phyloP scores from a whole-genome alignment of 2,113 vertebrate species.

The Colinus virginianus region DNA sequence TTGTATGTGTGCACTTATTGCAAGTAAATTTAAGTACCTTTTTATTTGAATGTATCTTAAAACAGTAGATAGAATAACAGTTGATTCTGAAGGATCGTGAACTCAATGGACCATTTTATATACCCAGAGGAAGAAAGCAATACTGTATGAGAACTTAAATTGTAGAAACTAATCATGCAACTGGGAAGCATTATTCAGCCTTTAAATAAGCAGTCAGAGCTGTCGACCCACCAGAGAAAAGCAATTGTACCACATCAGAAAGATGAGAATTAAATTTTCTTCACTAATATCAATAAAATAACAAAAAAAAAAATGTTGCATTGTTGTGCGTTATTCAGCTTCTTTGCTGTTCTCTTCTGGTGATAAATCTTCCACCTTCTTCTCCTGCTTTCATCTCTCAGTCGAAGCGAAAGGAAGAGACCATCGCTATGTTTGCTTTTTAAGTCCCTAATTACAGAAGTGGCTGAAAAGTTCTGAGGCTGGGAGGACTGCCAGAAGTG shows the following conservation, averaged over 20 bases:
- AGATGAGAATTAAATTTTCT: conserved; percentile 59
- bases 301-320: conserved; percentile 11
- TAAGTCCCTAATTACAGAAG: not conserved
- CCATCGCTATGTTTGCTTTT: not conserved
- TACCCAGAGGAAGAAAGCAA: conserved; percentile 59
- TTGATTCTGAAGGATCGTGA: conserved; percentile 38
- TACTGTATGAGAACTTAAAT: conserved; percentile 36
- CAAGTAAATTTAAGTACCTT: conserved; percentile 74
- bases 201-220: conserved; percentile 44
- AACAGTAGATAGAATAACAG: conserved; percentile 74
- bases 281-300: conserved; percentile 78
- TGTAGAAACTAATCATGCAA: conserved; percentile 23
- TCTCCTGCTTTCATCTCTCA: not conserved
- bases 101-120: conserved; percentile 62
- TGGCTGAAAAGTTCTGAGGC: not conserved
- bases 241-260: conserved; percentile 63
- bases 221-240: conserved; percentile 56
- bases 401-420: not conserved
- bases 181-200: conserved; percentile 34
- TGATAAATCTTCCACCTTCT: not conserved
- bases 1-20: conserved; percentile 72
- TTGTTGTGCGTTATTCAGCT: not conserved
- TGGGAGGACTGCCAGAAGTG: not conserved
- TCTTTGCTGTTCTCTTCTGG: not conserved
- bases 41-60: conserved; percentile 88